These are phyloP conservation scores for Philhelius pedissequus DNA, from an alignment of 2,888 invertebrate species.

Conservation along the genomic window DNA sequence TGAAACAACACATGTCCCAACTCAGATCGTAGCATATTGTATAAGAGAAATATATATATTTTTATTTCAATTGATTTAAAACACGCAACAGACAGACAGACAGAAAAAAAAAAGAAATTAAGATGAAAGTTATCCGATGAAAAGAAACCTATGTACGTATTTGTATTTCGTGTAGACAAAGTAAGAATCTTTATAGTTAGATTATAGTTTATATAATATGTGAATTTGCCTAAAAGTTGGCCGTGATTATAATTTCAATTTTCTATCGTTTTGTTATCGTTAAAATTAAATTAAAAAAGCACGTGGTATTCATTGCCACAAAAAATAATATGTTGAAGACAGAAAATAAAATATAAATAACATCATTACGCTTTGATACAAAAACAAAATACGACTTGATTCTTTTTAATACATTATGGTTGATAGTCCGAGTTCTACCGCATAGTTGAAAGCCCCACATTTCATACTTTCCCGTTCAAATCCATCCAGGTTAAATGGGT, in stretches of 20 bases:
- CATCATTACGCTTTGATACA: conserved; percentile 62
- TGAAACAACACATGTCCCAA: conserved; percentile 4
- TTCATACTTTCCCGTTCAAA: no score
- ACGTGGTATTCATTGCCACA: conserved; percentile 33
- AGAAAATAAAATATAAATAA: conserved; percentile 45
- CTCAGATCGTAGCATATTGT: conserved; percentile 37
- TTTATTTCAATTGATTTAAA: conserved; percentile 46
- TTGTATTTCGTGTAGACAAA: conserved; percentile 45
- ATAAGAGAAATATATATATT: conserved; percentile 48
- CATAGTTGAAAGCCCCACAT: no score
- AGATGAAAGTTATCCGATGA: not conserved
- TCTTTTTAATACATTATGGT: not conserved
- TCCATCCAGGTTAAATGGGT: no score
- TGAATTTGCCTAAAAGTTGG: conserved; percentile 54
- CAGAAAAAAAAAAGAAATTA: conserved; percentile 18
- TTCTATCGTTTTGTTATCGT: conserved; percentile 54
- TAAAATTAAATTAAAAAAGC: conserved; percentile 45
- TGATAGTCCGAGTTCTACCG: no score
- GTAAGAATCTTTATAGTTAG: conserved; percentile 60
- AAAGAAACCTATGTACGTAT: conserved; percentile 44
- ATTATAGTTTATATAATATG: conserved; percentile 37
- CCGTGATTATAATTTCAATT: conserved; percentile 57
- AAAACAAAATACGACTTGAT: not conserved
- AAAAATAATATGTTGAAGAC: conserved; percentile 10
- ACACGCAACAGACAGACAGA: not conserved